These are phyloP conservation scores for Ectemnius lituratus DNA, from an alignment of 2,888 invertebrate genomes.

Conservation along the genomic window DNA sequence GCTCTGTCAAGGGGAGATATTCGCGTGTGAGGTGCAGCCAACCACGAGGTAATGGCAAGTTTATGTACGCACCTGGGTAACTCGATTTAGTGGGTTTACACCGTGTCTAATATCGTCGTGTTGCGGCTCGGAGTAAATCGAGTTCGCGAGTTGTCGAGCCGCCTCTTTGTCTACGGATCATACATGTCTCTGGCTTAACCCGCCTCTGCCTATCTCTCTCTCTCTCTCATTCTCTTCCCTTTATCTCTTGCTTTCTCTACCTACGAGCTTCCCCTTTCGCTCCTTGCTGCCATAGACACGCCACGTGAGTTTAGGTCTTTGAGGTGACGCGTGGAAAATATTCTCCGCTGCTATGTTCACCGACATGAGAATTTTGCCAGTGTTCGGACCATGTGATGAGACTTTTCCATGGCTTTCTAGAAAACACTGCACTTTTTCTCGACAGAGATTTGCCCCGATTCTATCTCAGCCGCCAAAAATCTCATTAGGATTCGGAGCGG, in stretches of 20 bases:
- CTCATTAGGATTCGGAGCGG: not conserved
- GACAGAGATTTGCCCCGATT: too few species aligned
- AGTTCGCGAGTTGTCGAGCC: slow-evolving; percentile 47
- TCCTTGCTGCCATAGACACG: slow-evolving; percentile 24
- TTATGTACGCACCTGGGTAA: slow-evolving; percentile 31
- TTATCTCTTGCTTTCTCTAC: slow-evolving; percentile 8
- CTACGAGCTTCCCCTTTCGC: slow-evolving; percentile 1
- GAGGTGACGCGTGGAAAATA: slow-evolving; percentile 40
- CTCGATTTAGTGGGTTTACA: slow-evolving; percentile 42
- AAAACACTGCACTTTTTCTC: not conserved
- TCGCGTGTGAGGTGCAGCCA: slow-evolving; percentile 11
- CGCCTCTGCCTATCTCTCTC: slow-evolving; percentile 13
- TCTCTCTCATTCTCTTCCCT: slow-evolving; percentile 33
- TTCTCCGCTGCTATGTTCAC: slow-evolving; percentile 25
- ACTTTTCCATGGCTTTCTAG: slow-evolving; percentile 2
- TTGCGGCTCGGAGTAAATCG: slow-evolving; percentile 46
- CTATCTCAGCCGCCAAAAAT: not conserved
- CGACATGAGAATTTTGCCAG: slow-evolving; percentile 3
- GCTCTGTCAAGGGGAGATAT: too few species aligned
- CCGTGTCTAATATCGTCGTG: slow-evolving; percentile 46
- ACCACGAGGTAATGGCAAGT: slow-evolving; percentile 14
- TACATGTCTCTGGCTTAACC: slow-evolving; percentile 16
- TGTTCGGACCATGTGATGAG: slow-evolving; percentile 2
- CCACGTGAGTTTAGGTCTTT: slow-evolving; percentile 41
- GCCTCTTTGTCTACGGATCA: slow-evolving; percentile 49